Conservation (phyloP, 2,113 vertebrate genomes). For the Zingel zingel region DNA sequence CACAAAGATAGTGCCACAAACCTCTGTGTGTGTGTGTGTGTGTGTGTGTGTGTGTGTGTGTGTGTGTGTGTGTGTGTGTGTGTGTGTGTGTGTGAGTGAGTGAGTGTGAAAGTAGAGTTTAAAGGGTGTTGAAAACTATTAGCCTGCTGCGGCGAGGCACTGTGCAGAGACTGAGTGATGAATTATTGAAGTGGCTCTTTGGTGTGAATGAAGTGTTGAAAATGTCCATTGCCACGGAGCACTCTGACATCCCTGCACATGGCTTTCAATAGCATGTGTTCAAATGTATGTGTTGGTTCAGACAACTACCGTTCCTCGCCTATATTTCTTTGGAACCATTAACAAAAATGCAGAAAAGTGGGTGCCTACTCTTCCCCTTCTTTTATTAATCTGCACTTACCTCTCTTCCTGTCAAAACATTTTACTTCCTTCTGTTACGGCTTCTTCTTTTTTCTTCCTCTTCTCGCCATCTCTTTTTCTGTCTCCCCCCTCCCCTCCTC, state of each 20-base stretch:
- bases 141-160: constrained; percentile 74
- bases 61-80: neutral
- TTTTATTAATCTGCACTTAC: constrained; percentile 41
- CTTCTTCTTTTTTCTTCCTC: constrained; percentile 26
- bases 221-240: constrained; percentile 76
- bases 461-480: constrained; percentile 28
- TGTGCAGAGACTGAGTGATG: constrained; percentile 79
- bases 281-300: constrained; percentile 47
- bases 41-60: too few species aligned
- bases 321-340: constrained; percentile 30
- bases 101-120: constrained; percentile 70
- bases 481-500: neutral
- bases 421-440: constrained; percentile 44
- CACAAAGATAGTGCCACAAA: too few species aligned
- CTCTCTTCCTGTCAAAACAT: constrained; percentile 45
- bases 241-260: constrained; percentile 52
- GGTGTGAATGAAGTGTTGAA: constrained; percentile 85
- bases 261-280: constrained; percentile 52
- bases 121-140: constrained; percentile 85
- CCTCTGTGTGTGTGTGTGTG: too few species aligned
- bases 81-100: neutral
- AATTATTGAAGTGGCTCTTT: constrained; percentile 86
- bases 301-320: constrained; percentile 22
- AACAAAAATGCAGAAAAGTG: constrained; percentile 36
- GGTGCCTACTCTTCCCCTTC: neutral